These are phyloP conservation scores for Sphenodon punctatus DNA, from an alignment of 2,797 vertebrate genomes.

Conservation along the genomic window DNA sequence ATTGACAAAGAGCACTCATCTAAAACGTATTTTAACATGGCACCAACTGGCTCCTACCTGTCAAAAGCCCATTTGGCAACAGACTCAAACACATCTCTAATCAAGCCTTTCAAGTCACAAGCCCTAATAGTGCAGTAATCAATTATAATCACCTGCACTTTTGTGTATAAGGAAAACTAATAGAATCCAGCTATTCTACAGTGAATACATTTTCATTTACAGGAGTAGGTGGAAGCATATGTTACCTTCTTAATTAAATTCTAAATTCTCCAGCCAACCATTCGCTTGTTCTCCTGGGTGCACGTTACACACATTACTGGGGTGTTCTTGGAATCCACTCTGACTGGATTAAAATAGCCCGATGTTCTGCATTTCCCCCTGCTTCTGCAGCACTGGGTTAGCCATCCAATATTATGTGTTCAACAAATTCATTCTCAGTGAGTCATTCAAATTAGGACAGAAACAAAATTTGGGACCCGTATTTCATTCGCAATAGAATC, in stretches of 20 bases:
- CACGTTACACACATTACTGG: constrained; percentile 42
- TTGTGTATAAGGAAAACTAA: constrained; percentile 69
- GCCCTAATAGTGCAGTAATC: constrained; percentile 74
- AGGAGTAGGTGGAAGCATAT: constrained; percentile 66
- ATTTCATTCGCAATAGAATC: too few relatives aligned
- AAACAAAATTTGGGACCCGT: too few relatives aligned
- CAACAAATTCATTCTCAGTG: fast-evolving
- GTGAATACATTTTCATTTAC: constrained; percentile 75
- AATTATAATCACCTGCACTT: constrained; percentile 73
- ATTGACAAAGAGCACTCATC: constrained; percentile 49
- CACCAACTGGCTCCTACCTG: constrained; percentile 41
- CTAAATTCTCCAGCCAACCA: constrained; percentile 74
- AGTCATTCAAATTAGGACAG: too few relatives aligned
- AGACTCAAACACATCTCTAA: constrained; percentile 62
- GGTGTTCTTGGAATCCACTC: constrained; percentile 57
- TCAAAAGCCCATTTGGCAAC: constrained; percentile 60
- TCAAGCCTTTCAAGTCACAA: constrained; percentile 62
- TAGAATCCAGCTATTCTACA: constrained; percentile 65
- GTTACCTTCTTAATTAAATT: constrained; percentile 80
- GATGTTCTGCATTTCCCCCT: constrained; percentile 23
- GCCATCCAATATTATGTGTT: fast-evolving
- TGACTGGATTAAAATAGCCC: constrained; percentile 58
- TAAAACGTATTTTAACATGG: constrained; percentile 51
- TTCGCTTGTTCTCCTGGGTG: constrained; percentile 72
- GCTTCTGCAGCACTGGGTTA: not conserved